Evolutionary conservation across 2,888 invertebrate species (phyloP), one percentile per base, ranked within the genome.

Genomic region (Cremastinae sp.): DNA sequence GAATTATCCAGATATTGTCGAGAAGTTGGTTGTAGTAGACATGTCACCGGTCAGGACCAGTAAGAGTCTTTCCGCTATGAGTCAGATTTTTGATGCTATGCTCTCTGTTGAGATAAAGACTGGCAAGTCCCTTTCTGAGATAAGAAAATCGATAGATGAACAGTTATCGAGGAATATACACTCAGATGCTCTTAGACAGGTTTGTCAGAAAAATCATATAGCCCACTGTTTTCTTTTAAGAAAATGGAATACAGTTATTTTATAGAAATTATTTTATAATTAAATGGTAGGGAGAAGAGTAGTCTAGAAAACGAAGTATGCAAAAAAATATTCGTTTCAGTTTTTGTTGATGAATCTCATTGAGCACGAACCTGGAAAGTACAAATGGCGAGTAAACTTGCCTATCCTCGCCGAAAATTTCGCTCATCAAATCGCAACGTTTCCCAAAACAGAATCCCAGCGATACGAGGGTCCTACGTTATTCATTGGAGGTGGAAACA

Each of bases 311-410:
- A 18, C 10, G 1, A 9, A 9, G 18, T 9, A 14, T 9, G 73
- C 81, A 0, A 83, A 91, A 16, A 89, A 91, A 10, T 90, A 66
- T 5, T 59, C 3, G 14, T 74, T 85, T 28, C 74, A 96, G 86
- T 98, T 98, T 88, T 90, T 98, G 16, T 91, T 98, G 73, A 95
- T 96, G 22, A 98, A 98, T 90, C 91, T 98, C 62, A 92, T 94
- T n/a, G 93, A 94, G 84, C 91, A 91, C 9, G 92, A 92, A 78
- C 90, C 92, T 61, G 93, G 93, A 4, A 90, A 91, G 38, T 95
- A 93, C 82, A 91, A 91, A 34, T 98, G 97, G 97, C 92, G 95
- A 78, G 91, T 96, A 1, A 98, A 98, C 90, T 91, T 98, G 64
- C 91, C 94, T 66, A 92, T 93, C 1, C 89, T 98, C 54, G 91